Base-by-base conservation (phyloP, 2,888 invertebrate species). In the Ctena decussata region DNA sequence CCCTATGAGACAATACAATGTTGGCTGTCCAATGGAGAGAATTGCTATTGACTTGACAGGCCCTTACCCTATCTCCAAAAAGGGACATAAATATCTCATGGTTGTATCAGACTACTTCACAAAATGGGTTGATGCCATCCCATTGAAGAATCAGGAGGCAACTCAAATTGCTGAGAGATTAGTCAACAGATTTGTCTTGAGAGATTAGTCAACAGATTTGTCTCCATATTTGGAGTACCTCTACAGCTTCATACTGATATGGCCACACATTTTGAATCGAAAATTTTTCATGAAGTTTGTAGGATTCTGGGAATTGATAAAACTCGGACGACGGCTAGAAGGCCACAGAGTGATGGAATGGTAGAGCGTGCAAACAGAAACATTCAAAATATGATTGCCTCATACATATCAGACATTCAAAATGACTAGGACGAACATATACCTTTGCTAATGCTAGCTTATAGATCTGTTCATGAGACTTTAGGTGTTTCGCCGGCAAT, bases 341-440 rank as follows among this genome's bases (percentile, higher is more conserved):
- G 46, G 21, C 49, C 53, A 5, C 74, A 46, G 27, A 12, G 21
- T 2, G 46, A 74, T 27, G 27, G 49, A 15, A 1, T 46, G 2
- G 32, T 49, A 30, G 46, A 74, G 27, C 12, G 30, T 30, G 21
- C 30, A 3, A 30, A 5, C 27, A 44, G 49, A 49, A 74, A 1
- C 0, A 12, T 74, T 18, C 1, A 49, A 3, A 21, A 46, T 1
- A 74, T 53, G 46, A 18, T 74, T 1, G n/a, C 32, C 18, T 8
- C 8, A 8, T 35, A 18, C 18, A 30, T 74, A 8, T 21, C 1
- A 18, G 76, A 81, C 24, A 69, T 81, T 65, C 86, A 60, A 6
- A 53, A 49, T 24, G 84, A 84, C 32, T 90, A 84, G 86, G 89
- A 86, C 46, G 74, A 79, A 27, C 71, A 82, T 35, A 37, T 87